Base-by-base conservation (phyloP, 2,888 invertebrate genomes). In the Meandrusa payeni region DNA sequence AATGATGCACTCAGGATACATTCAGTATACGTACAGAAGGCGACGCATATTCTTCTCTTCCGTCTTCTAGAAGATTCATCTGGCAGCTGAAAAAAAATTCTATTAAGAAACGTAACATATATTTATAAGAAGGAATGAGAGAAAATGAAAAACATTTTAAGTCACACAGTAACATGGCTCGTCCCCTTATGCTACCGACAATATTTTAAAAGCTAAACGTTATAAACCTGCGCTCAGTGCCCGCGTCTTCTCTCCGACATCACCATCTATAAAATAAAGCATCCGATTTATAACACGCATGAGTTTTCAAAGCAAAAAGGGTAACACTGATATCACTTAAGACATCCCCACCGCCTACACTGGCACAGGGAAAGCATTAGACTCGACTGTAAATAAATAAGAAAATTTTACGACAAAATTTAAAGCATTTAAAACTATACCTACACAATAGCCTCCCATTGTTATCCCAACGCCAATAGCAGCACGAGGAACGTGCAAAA, bases 11-110 rank as follows among this genome's bases (percentile, higher is more conserved):
- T 97, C 97, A 97, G 97, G 97, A 97, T 97, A 97, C 97, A 97
- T 97, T 97, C 96, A 97, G 97, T 97, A 97, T 97, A 97, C 97
- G 97, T 97, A 94, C 95, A 96, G 95, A 97, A 95, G 94, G 95
- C 94, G 89, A 89, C 90, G 90, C 90, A 79, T 74, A 69, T 50
- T 85, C 90, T 88, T 85, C 89, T 70, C 69, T 76, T 69, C 71
- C 58, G 44, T 48, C 47, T 45, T 42, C 37, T 12, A 20, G 10
- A 47, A 52, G 51, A 38, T 57, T 60, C 54, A 68, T 67, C 32
- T 5, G 20, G 13, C 12, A 34, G 22, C 39, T 44, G 33, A 22
- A 71, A 54, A 72, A 68, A 11, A 31, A 13, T 15, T 23, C 15
- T 12, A n/a, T n/a, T 22, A 41, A 9, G 6, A 24, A 34, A 3